phyloP scores from a whole-genome alignment of 2,113 vertebrate genomes.

The Oryctolagus cuniculus region DNA sequence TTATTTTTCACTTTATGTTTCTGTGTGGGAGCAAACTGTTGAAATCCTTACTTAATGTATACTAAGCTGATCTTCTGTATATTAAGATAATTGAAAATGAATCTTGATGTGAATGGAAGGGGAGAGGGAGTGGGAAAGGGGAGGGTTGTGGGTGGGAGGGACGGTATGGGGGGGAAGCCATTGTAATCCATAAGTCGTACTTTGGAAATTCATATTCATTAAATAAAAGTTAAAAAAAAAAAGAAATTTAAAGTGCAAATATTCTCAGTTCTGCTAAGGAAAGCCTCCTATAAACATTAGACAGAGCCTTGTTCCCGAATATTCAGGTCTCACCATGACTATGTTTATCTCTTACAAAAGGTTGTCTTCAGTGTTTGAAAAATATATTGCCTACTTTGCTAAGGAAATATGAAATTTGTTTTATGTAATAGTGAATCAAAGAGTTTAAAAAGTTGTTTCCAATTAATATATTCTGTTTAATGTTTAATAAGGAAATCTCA shows the following conservation, averaged over 20 bases:
- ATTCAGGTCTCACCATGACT: neutral
- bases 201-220: too few species aligned
- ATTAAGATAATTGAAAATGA: too few species aligned
- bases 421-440: neutral
- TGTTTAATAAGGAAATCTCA: neutral
- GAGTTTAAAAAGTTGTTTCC: conserved; percentile 20
- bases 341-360: neutral
- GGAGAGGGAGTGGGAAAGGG: too few species aligned
- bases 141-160: too few species aligned
- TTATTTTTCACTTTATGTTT: too few species aligned
- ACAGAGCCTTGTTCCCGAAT: neutral
- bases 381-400: neutral
- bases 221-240: too few species aligned
- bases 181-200: too few species aligned
- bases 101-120: too few species aligned
- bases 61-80: too few species aligned
- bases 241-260: neutral
- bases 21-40: too few species aligned
- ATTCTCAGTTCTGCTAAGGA: neutral
- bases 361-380: neutral
- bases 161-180: too few species aligned
- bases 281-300: neutral
- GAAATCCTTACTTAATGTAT: too few species aligned
- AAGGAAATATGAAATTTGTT: neutral
- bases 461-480: neutral